Evolutionary conservation across 2,888 invertebrate species (phyloP).

Genomic region (Cataglyphis altisquamis): DNA sequence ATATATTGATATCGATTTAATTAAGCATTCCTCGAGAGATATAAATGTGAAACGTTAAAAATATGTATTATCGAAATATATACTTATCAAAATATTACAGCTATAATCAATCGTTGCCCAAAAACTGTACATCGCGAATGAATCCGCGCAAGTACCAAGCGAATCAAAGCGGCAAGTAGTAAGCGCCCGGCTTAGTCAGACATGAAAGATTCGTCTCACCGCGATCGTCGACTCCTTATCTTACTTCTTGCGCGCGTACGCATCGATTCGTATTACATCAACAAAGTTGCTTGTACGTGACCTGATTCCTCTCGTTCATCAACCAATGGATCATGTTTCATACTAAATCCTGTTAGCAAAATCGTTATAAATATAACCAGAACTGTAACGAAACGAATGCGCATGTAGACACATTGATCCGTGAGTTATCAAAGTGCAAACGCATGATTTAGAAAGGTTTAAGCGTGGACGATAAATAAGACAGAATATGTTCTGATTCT

Average conservation of each 20-base stretch:
- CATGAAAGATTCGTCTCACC: conserved; percentile 37
- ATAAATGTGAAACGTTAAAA: not conserved
- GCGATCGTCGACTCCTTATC: not conserved
- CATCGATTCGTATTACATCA: conserved; percentile 32
- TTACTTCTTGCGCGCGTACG: not conserved
- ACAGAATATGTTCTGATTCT: not conserved
- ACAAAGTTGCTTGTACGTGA: conserved; percentile 29
- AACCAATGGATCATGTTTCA: not conserved
- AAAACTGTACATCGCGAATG: not conserved
- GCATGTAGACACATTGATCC: not conserved
- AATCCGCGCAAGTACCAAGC: not conserved
- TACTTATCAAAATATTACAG: not conserved
- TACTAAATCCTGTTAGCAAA: conserved; percentile 8
- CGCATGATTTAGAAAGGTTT: not conserved
- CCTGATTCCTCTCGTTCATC: not conserved
- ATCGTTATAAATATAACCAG: conserved; percentile 12
- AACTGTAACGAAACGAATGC: not conserved
- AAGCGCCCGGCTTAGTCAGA: conserved; percentile 53
- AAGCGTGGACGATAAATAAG: not conserved
- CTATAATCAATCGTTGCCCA: not conserved
- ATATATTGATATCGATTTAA: not conserved
- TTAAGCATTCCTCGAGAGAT: not conserved
- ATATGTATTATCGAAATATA: not conserved
- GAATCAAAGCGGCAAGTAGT: conserved; percentile 45
- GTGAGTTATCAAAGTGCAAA: conserved; percentile 36